Base-by-base conservation (phyloP, 2,888 invertebrate genomes). In the Agapostemon virescens region DNA sequence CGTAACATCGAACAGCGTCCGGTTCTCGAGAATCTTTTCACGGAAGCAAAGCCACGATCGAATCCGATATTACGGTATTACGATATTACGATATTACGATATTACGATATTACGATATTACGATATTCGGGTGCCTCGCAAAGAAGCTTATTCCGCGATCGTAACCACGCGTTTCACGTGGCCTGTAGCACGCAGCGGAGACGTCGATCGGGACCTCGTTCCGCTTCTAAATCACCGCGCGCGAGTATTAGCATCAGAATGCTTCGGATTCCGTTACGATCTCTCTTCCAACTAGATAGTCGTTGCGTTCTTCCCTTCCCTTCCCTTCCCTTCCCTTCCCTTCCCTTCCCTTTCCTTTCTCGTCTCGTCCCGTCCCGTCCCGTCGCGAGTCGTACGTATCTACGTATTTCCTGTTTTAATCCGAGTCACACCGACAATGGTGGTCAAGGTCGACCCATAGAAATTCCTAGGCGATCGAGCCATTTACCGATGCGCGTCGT, bases 61-160 rank as follows among this genome's bases (percentile, higher is more conserved):
- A 26, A 58, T 26, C 17, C 38, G 30, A 81, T 79, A 81, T 83
- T 61, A 63, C 33, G 33, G n/a, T 77, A 81, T 80, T 82, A n/a
- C n/a, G n/a, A 81, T 79, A 81, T 83, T 61, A 63, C 33, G 33
- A 36, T 77, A 81, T 80, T 82, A n/a, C n/a, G n/a, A 81, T 79
- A 81, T 83, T 61, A 63, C 33, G 33, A 36, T 77, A 81, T 80
- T 82, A n/a, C n/a, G n/a, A 81, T 79, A 81, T 83, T 61, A 63
- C 33, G 33, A 36, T 77, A 81, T 80, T 82, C 78, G 70, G 69
- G 79, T 81, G 36, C 66, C 69, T 26, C 58, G 64, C 79, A 66
- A 55, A 82, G 78, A 69, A 77, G 70, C 77, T 79, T 75, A 75
- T 79, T 80, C 64, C 68, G 69, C 63, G 74, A 64, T 63, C 66